These are phyloP conservation scores for Hydrotaea diabolus DNA, from an alignment of 2,888 invertebrate species.

Conservation along the genomic window DNA sequence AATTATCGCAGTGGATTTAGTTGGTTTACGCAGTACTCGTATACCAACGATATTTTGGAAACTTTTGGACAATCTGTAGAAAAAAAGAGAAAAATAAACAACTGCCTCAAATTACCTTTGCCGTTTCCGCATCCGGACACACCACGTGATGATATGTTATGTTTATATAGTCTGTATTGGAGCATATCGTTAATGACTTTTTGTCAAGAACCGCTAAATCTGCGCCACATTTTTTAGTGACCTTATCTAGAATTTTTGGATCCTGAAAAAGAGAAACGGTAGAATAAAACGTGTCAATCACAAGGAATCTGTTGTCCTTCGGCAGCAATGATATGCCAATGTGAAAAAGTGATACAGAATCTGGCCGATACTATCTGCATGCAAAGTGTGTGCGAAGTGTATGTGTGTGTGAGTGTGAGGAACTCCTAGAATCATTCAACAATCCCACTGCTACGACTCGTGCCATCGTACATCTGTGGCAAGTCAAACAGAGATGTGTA, in stretches of 20 bases:
- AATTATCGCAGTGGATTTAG: no score
- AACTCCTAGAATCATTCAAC: no score
- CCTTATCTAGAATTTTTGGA: constrained; percentile 88
- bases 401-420: neutral
- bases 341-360: constrained; percentile 16
- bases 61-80: no score
- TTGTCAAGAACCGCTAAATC: constrained; percentile 88
- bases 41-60: no score
- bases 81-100: neutral
- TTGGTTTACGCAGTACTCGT: no score
- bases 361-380: neutral
- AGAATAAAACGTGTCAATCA: neutral
- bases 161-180: constrained; percentile 99
- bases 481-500: neutral
- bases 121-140: constrained; percentile 94
- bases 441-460: neutral
- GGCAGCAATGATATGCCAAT: constrained; percentile 2
- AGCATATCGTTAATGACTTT: constrained; percentile 97
- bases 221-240: constrained; percentile 90
- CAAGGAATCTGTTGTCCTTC: neutral
- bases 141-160: constrained; percentile 98
- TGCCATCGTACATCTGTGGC: neutral
- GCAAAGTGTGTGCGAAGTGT: no score
- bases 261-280: constrained; percentile 84
- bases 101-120: constrained; percentile 90